A percentile compares a stretch with the other conserved stretches of the same genome.
phyloP scores from a whole-genome alignment of 1,140 invertebrate genomes.

The Aphis craccivora region DNA sequence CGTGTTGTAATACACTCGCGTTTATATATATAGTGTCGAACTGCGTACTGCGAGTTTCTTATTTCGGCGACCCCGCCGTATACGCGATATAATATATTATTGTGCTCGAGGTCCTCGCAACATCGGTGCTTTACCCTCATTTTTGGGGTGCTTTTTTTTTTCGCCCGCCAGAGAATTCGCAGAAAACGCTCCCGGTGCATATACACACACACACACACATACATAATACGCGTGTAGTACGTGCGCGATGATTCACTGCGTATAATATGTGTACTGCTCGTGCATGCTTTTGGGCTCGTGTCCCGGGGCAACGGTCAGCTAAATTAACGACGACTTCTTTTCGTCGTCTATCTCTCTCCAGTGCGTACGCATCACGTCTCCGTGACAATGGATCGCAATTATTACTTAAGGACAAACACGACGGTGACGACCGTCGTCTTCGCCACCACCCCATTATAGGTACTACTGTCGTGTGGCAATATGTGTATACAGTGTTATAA shows the following conservation, averaged over 20 bases:
- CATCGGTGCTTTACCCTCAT: background rate
- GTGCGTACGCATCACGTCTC: background rate
- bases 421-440: background rate
- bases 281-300: background rate
- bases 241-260: constrained; percentile 10
- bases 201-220: background rate
- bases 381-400: constrained; percentile 14
- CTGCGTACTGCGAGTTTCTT: background rate
- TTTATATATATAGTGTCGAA: too few species aligned
- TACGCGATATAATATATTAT: background rate
- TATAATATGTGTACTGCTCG: background rate
- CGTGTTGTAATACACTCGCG: too few species aligned
- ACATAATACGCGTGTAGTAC: background rate
- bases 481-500: background rate
- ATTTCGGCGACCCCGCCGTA: background rate
- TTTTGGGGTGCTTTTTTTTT: background rate
- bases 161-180: background rate
- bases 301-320: constrained; percentile 42
- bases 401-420: background rate
- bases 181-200: background rate
- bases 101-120: background rate
- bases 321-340: constrained; percentile 19
- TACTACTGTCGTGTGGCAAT: too few species aligned
- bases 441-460: background rate
- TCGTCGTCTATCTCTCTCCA: background rate